These are phyloP conservation scores for Brachypalpus laphriformis DNA, from an alignment of 2,888 invertebrate species.

Conservation along the genomic window DNA sequence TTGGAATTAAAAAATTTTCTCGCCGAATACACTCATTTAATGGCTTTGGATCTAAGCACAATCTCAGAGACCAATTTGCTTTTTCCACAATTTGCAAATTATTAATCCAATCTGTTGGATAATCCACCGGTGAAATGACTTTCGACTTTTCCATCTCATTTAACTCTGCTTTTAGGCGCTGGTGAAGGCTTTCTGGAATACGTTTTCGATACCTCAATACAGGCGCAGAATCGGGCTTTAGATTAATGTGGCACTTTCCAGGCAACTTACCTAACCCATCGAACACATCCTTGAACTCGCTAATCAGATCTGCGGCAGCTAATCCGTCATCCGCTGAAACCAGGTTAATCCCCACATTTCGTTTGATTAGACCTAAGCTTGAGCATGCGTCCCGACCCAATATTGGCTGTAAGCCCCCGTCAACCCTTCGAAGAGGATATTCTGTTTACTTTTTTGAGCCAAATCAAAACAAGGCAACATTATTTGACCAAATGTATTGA, in stretches of 20 bases:
- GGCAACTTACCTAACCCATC: constrained; percentile 64
- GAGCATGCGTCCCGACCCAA: constrained; percentile 37
- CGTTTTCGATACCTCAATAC: constrained; percentile 71
- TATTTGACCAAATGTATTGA: constrained; percentile 41
- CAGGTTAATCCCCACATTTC: constrained; percentile 16
- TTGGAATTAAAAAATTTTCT: constrained; percentile 76
- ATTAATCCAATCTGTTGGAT: constrained; percentile 69
- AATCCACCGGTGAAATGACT: constrained; percentile 58
- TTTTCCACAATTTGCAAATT: constrained; percentile 68
- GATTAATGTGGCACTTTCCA: constrained; percentile 50
- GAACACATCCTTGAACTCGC: constrained; percentile 46
- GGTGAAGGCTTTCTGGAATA: constrained; percentile 64
- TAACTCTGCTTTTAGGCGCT: constrained; percentile 58
- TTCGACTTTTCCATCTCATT: constrained; percentile 37
- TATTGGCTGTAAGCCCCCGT: constrained; percentile 38
- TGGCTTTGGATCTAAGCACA: no score
- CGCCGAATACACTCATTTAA: constrained; percentile 75
- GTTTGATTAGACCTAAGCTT: constrained; percentile 6
- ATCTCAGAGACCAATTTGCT: constrained; percentile 55
- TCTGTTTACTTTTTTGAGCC: constrained; percentile 4
- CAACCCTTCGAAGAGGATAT: constrained; percentile 40
- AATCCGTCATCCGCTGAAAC: constrained; percentile 11
- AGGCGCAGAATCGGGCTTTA: constrained; percentile 67
- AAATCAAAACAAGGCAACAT: constrained; percentile 45
- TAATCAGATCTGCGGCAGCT: constrained; percentile 13